Base-by-base conservation (phyloP, 2,888 invertebrate species). In the Zygaena filipendulae region DNA sequence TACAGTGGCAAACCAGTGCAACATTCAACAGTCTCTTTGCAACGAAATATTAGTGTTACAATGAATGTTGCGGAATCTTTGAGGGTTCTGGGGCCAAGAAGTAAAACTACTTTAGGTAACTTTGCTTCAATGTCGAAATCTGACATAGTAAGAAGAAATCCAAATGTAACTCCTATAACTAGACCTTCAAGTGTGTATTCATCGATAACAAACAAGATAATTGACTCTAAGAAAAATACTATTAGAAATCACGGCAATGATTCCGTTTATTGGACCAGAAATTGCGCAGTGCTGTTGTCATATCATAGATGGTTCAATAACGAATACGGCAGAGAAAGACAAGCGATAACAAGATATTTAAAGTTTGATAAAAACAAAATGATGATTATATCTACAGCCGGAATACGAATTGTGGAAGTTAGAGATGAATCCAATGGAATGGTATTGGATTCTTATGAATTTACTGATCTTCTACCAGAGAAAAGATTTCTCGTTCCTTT, bases 371-470 rank as follows among this genome's bases (percentile, higher is more conserved):
- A 74, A 54, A 81, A 81, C 42, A 83, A 82, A 59, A 82, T 82
- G 70, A 64, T 84, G 56, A 80, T 88, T 13, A 80, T 80, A 45
- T 86, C 87, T 5, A 83, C 83, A 29, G 80, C 79, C 21, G 87
- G 87, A 8, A 71, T 88, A 32, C 68, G 86, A 50, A 85, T 87
- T 30, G 82, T 88, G 20, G 87, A 88, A 79, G 77, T 88, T 13
- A 70, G 87, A 51, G 81, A 80, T 45, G 82, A 83, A 42, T 69
- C 74, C 19, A 81, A 82, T 39, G 87, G 85, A 40, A 71, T 84
- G 64, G 84, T 87, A 6, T 49, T 85, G 33, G 74, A 83, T 52
- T 83, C 82, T 20, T 88, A 87, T 79, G 83, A 85, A 45, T 87
- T 87, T 50, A 75, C 79, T 18, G 81, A 82, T 40, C 63, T 71